phyloP scores from a whole-genome alignment of 2,888 invertebrate species.

The Cosmia trapezina region DNA sequence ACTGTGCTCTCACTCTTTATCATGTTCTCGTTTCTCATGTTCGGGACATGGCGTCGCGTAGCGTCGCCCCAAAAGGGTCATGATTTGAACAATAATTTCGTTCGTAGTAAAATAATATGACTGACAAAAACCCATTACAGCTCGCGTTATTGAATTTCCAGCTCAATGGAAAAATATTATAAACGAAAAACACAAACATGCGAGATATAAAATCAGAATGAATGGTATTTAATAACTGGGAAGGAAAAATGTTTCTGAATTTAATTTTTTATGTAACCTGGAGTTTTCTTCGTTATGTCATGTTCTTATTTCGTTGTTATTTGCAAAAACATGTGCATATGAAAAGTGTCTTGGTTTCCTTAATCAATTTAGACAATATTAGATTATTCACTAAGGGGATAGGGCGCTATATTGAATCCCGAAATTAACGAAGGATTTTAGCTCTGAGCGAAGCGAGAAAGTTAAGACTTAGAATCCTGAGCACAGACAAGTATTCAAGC shows the following conservation, averaged over 20 bases:
- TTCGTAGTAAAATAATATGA: slow-evolving; percentile 45
- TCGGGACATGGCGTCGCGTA: slow-evolving; percentile 4
- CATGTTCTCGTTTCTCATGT: too few species aligned
- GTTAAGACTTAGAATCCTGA: background rate
- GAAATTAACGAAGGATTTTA: background rate
- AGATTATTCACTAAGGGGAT: background rate
- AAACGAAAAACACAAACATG: slow-evolving; percentile 39
- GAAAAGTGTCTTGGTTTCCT: background rate
- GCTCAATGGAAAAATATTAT: slow-evolving; percentile 42
- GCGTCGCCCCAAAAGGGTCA: slow-evolving; percentile 38
- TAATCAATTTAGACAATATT: background rate
- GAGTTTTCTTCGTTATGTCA: slow-evolving; percentile 11
- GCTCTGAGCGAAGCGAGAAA: background rate
- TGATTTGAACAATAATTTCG: slow-evolving; percentile 42
- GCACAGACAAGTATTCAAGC: background rate
- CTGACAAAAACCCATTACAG: slow-evolving; percentile 44
- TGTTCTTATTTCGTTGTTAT: background rate
- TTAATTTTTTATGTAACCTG: slow-evolving; percentile 24
- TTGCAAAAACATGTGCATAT: background rate
- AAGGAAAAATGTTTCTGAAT: slow-evolving; percentile 6
- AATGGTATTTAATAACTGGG: slow-evolving; percentile 48
- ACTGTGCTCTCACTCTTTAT: background rate
- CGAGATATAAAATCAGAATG: slow-evolving; percentile 32
- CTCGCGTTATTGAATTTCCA: slow-evolving; percentile 43
- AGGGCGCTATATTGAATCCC: background rate